phyloP scores from a whole-genome alignment of 2,797 vertebrate species.

The Neomorphus geoffroyi region DNA sequence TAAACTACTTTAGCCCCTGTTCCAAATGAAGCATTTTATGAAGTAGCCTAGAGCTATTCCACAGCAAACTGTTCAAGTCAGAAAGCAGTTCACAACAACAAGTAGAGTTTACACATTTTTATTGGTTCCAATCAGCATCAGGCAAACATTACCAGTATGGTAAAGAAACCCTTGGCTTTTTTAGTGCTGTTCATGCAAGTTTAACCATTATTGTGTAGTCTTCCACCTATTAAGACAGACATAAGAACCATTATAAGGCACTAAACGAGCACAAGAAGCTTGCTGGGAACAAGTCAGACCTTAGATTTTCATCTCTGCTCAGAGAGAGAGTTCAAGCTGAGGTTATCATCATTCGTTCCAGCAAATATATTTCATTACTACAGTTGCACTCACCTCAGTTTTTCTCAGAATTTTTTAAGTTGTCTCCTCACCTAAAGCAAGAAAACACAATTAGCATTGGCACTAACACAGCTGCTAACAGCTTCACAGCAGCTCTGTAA shows the following conservation, averaged over 20 bases:
- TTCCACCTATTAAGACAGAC: conserved; percentile 14
- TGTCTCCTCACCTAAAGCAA: background rate
- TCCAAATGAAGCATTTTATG: background rate
- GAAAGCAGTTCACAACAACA: background rate
- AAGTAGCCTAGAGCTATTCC: background rate
- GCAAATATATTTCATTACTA: background rate
- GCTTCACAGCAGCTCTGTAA: background rate
- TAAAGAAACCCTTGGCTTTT: background rate
- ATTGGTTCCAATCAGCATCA: background rate
- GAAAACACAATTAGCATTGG: background rate
- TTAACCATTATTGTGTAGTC: background rate
- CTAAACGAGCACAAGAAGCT: background rate
- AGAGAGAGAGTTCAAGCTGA: conserved; percentile 85
- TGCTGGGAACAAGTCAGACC: conserved; percentile 72
- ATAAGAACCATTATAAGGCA: background rate
- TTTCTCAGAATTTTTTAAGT: background rate
- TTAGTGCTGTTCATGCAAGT: background rate
- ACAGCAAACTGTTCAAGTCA: background rate
- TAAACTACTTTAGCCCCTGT: background rate
- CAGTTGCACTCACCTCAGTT: background rate
- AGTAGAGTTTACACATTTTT: background rate
- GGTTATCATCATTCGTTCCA: conserved; percentile 78
- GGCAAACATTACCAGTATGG: background rate
- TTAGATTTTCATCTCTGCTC: conserved; percentile 76
- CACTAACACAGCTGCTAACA: background rate